phyloP scores from a whole-genome alignment of 2,113 vertebrate species.

The Acrocephalus kingi region DNA sequence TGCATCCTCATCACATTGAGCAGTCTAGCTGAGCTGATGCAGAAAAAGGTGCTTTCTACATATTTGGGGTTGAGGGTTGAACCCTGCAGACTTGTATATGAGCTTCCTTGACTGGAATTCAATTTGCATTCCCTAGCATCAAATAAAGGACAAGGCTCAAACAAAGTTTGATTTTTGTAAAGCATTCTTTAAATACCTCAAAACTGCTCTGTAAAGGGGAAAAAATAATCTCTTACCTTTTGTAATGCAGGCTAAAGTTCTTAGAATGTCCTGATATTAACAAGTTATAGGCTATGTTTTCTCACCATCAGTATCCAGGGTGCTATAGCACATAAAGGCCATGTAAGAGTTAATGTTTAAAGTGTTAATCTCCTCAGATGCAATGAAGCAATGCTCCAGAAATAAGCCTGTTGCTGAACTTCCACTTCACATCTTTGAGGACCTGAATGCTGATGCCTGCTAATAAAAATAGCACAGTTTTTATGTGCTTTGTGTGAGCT shows the following conservation, averaged over 20 bases:
- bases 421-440: constrained; percentile 45
- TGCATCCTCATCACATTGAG: not conserved
- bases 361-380: constrained; percentile 20
- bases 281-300: not conserved
- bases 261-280: not conserved
- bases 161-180: not conserved
- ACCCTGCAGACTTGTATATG: not conserved
- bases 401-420: constrained; percentile 53
- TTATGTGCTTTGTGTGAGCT: constrained; percentile 56
- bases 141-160: not conserved
- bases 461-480: constrained; percentile 59
- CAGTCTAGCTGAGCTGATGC: not conserved
- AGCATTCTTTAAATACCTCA: not conserved
- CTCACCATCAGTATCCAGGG: not conserved
- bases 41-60: not conserved
- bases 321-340: not conserved
- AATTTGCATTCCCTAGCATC: not conserved
- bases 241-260: not conserved
- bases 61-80: not conserved
- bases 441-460: constrained; percentile 52
- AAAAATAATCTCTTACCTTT: not conserved
- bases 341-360: constrained; percentile 12
- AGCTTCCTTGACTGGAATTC: not conserved
- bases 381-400: constrained; percentile 42
- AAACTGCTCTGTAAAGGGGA: not conserved